Evolutionary conservation across 2,113 vertebrate species (phyloP).

Genomic region (Centropus bengalensis): DNA sequence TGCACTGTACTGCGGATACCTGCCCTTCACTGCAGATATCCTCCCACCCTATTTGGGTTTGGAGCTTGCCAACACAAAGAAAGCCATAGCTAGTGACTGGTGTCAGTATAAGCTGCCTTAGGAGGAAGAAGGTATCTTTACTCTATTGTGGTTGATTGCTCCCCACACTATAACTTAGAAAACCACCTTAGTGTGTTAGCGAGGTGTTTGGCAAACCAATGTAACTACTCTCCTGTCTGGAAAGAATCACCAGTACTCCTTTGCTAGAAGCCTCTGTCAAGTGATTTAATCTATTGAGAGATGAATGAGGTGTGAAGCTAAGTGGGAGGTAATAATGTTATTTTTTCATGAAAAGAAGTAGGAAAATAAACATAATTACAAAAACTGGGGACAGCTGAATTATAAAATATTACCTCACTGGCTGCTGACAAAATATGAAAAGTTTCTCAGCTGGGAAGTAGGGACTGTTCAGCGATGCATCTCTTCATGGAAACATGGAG

Average conservation of each 20-base stretch:
- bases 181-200: neutral
- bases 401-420: neutral
- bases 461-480: neutral
- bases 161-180: neutral
- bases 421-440: neutral
- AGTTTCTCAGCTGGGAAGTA: neutral
- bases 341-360: neutral
- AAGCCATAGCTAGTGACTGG: neutral
- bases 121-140: constrained; percentile 1
- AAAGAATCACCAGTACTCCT: neutral
- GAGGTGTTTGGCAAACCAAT: neutral
- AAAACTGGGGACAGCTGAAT: neutral
- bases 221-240: neutral
- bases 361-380: neutral
- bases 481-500: neutral
- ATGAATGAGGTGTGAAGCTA: neutral
- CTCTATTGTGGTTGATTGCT: neutral
- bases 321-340: constrained; percentile 1
- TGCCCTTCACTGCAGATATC: neutral
- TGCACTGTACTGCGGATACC: neutral
- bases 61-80: neutral
- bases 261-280: neutral
- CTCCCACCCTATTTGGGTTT: neutral
- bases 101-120: neutral
- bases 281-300: neutral